Conservation (phyloP, 1,140 invertebrate genomes). For the Bombus pyrosoma region DNA sequence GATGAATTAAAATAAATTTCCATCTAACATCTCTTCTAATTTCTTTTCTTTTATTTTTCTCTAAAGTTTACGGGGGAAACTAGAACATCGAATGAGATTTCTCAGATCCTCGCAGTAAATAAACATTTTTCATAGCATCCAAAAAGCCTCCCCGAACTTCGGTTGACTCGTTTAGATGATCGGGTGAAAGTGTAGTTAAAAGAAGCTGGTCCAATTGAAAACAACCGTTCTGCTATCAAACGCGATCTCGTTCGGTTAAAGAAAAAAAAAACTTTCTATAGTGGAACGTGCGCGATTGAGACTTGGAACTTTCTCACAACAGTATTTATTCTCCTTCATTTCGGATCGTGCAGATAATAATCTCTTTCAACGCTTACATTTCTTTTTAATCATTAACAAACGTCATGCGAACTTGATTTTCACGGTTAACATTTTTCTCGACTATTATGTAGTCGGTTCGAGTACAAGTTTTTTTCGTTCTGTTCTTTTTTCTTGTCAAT, state of each 20-base stretch:
- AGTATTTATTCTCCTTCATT: conserved; percentile 38
- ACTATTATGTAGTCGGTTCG: neutral
- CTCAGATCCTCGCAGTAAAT: too few species aligned
- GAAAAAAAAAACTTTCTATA: conserved; percentile 61
- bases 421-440: conserved; percentile 1
- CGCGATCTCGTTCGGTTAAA: conserved; percentile 36
- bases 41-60: neutral
- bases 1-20: neutral
- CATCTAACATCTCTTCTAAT: neutral
- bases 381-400: neutral
- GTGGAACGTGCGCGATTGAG: conserved; percentile 42
- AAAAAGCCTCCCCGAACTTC: neutral
- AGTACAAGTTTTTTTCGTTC: neutral
- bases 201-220: conserved; percentile 13
- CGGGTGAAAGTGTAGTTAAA: conserved; percentile 48
- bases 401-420: neutral
- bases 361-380: neutral
- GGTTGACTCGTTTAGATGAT: conserved; percentile 31
- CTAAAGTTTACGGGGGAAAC: neutral
- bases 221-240: conserved; percentile 42
- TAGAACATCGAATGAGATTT: neutral
- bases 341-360: conserved; percentile 2
- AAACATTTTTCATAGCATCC: neutral
- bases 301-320: conserved; percentile 50
- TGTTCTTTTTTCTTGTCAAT: neutral